phyloP scores from a whole-genome alignment of 2,113 vertebrate species.

The Saguinus midas region DNA sequence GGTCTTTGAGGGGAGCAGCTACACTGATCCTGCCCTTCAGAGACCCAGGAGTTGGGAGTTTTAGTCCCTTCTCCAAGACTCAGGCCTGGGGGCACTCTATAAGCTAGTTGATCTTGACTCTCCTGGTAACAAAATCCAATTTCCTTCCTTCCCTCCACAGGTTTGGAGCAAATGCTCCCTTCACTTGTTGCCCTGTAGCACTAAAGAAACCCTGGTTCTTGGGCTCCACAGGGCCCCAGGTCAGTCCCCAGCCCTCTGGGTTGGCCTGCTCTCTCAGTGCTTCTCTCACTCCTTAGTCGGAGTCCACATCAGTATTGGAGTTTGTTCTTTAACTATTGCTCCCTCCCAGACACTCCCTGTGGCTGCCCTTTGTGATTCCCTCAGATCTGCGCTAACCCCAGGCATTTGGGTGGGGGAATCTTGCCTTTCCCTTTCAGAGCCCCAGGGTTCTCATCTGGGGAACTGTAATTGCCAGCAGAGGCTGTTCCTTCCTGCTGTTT shows the following conservation, averaged over 20 bases:
- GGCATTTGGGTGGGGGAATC: constrained; percentile 66
- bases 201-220: constrained; percentile 54
- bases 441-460: constrained; percentile 9
- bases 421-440: constrained; percentile 64
- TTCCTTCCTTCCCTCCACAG: constrained; percentile 63
- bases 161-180: constrained; percentile 52
- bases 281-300: constrained; percentile 26
- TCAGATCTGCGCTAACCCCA: constrained; percentile 41
- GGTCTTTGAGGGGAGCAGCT: constrained; percentile 66
- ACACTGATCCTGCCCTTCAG: constrained; percentile 65
- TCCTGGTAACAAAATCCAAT: constrained; percentile 43
- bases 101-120: constrained; percentile 67
- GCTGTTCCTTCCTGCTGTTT: constrained; percentile 50
- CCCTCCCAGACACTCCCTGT: constrained; percentile 31
- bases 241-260: constrained; percentile 12
- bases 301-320: constrained; percentile 73
- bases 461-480: constrained; percentile 23
- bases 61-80: constrained; percentile 38
- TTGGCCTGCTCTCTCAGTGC: constrained; percentile 51
- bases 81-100: constrained; percentile 61
- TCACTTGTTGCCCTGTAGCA: constrained; percentile 54
- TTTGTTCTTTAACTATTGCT: constrained; percentile 52
- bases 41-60: constrained; percentile 62
- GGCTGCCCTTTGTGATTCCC: constrained; percentile 61
- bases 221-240: constrained; percentile 50